phyloP scores from a whole-genome alignment of 64 coral and sea anemone genomes.

The Cladopsammia gracilis region DNA sequence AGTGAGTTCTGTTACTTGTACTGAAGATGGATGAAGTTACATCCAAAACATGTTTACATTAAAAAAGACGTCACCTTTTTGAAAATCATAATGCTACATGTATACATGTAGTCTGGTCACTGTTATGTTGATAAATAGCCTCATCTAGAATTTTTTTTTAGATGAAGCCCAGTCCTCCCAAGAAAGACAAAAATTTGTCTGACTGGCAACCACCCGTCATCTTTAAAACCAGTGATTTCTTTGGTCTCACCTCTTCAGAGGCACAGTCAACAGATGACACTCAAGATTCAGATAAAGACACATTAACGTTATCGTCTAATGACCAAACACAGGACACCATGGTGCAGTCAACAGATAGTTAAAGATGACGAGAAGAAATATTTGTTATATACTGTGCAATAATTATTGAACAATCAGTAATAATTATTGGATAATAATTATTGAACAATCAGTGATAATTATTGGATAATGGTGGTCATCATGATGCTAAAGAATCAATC shows the following conservation, averaged over 20 bases:
- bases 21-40: too few relatives aligned
- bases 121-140: too few relatives aligned
- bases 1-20: too few relatives aligned
- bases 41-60: too few relatives aligned
- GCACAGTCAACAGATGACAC: not conserved
- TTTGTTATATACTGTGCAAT: not conserved
- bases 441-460: not conserved
- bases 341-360: not conserved
- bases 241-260: not conserved
- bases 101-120: too few relatives aligned
- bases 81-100: too few relatives aligned
- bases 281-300: not conserved
- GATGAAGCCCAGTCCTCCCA: conserved; percentile 62
- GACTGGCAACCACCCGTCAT: conserved; percentile 56
- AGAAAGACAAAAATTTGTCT: conserved; percentile 45
- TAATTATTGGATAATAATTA: not conserved
- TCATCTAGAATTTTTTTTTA: not conserved
- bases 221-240: conserved; percentile 77
- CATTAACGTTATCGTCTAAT: not conserved
- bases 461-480: too few relatives aligned
- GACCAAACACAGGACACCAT: not conserved
- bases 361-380: not conserved
- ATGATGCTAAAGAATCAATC: too few relatives aligned
- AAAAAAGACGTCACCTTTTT: too few relatives aligned
- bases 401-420: not conserved